Conservation (phyloP, 1,140 invertebrate species). For the Meloidogyne hapla region DNA sequence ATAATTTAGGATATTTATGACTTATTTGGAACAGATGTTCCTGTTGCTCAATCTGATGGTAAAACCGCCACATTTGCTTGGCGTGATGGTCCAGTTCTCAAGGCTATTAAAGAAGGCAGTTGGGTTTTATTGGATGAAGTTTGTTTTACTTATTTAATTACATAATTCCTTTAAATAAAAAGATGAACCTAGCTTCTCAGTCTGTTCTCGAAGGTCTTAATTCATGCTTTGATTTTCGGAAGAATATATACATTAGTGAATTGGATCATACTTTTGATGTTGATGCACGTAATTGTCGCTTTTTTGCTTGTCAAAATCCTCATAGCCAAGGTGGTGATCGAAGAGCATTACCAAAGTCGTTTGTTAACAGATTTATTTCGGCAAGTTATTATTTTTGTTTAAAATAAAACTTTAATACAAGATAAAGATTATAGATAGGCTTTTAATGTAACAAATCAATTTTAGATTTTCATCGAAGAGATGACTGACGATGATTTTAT, state of each 20-base stretch:
- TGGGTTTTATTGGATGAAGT: slow-evolving; percentile 97
- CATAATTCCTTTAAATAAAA: slow-evolving; percentile 20
- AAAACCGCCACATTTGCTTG: slow-evolving; percentile 81
- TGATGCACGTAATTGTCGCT: slow-evolving; percentile 71
- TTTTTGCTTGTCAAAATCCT: slow-evolving; percentile 98
- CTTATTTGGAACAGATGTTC: slow-evolving; percentile 94
- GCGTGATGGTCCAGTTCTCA: slow-evolving; percentile 90
- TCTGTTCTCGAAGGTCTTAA: slow-evolving; percentile 96
- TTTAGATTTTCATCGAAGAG: slow-evolving; percentile 78
- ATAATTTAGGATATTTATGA: slow-evolving; percentile 83
- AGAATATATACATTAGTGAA: slow-evolving; percentile 92
- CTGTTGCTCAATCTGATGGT: slow-evolving; percentile 76
- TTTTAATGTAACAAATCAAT: neutral
- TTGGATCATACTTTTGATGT: slow-evolving; percentile 82
- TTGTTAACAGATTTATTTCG: slow-evolving; percentile 95
- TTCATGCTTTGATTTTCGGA: slow-evolving; percentile 94
- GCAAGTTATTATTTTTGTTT: slow-evolving; percentile 65
- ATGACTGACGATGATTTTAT: slow-evolving; percentile 77
- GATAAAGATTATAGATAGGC: neutral
- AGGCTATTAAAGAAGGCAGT: slow-evolving; percentile 83
- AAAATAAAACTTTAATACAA: neutral
- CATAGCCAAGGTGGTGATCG: slow-evolving; percentile 89
- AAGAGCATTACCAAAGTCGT: slow-evolving; percentile 90
- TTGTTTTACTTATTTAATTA: slow-evolving; percentile 10
- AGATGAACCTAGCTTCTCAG: slow-evolving; percentile 93